Conservation (phyloP, 2,888 invertebrate genomes). For the Euspilapteryx auroguttella region DNA sequence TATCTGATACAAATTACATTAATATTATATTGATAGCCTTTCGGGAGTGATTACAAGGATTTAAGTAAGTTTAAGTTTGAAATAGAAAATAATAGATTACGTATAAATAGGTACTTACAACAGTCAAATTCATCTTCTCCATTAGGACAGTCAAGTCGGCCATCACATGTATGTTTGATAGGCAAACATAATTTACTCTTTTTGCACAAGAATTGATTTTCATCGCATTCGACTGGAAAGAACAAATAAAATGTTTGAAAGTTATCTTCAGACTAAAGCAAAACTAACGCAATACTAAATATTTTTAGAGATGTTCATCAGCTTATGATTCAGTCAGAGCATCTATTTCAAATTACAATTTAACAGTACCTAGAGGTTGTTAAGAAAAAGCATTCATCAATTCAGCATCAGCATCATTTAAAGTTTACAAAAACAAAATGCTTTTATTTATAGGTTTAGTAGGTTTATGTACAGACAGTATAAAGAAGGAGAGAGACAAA, state of each 20-base stretch:
- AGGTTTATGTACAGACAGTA: too few species aligned
- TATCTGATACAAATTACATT: background rate
- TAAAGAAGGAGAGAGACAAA: background rate
- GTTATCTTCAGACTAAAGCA: too few species aligned
- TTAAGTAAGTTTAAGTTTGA: background rate
- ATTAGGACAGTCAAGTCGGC: constrained; percentile 62
- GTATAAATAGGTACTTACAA: constrained; percentile 51
- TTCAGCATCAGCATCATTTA: background rate
- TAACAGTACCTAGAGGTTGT: background rate
- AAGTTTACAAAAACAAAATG: background rate
- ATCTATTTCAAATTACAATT: background rate
- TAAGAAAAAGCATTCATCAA: background rate
- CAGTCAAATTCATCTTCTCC: constrained; percentile 81
- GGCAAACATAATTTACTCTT: constrained; percentile 67
- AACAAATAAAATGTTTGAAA: too few species aligned
- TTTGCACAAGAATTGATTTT: constrained; percentile 65
- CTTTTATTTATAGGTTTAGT: too few species aligned
- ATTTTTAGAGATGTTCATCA: too few species aligned
- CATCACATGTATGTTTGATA: constrained; percentile 65
- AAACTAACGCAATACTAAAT: too few species aligned
- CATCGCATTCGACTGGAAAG: constrained; percentile 58
- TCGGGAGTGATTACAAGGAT: background rate
- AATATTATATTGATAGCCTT: background rate
- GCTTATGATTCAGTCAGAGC: too few species aligned
- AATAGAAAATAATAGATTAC: background rate